These are phyloP conservation scores for Chitala chitala DNA, from an alignment of 2,113 vertebrate genomes.

Conservation along the genomic window DNA sequence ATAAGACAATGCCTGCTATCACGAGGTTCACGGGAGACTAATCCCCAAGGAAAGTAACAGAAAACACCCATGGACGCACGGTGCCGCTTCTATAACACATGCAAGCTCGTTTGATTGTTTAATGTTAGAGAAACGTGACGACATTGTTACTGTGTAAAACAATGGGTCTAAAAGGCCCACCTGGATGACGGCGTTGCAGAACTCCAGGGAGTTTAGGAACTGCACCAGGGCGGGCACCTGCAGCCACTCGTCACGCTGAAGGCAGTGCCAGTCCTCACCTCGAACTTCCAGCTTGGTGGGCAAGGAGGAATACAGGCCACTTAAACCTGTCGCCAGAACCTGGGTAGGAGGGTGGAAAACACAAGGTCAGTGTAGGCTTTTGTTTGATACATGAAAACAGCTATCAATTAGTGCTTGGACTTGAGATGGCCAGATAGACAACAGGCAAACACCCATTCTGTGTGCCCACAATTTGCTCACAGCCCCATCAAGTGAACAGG, in stretches of 20 bases:
- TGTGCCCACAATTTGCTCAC: too few species aligned
- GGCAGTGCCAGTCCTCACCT: conserved; percentile 87
- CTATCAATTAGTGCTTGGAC: too few species aligned
- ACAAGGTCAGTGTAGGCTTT: too few species aligned
- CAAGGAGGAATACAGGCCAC: conserved; percentile 91
- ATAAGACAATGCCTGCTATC: neutral
- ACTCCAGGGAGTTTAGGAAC: conserved; percentile 95
- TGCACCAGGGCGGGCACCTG: conserved; percentile 82
- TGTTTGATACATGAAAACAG: too few species aligned
- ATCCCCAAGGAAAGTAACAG: neutral
- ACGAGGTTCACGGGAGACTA: neutral
- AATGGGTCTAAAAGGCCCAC: conserved; percentile 46
- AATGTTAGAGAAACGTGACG: neutral
- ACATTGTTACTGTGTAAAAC: neutral
- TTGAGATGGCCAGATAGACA: too few species aligned
- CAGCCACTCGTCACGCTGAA: conserved; percentile 86
- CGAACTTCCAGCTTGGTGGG: conserved; percentile 85
- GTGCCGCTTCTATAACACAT: neutral
- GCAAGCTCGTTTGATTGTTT: neutral
- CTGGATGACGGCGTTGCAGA: conserved; percentile 96
- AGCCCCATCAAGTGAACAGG: too few species aligned
- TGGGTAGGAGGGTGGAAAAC: conserved; percentile 49
- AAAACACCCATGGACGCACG: neutral
- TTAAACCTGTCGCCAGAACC: conserved; percentile 93
- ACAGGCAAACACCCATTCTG: too few species aligned